Percentiles rank a stretch among this genome's conserved stretches.
These are phyloP conservation scores for Beris chalybata DNA, from an alignment of 2,888 invertebrate genomes.

Conservation along the genomic window DNA sequence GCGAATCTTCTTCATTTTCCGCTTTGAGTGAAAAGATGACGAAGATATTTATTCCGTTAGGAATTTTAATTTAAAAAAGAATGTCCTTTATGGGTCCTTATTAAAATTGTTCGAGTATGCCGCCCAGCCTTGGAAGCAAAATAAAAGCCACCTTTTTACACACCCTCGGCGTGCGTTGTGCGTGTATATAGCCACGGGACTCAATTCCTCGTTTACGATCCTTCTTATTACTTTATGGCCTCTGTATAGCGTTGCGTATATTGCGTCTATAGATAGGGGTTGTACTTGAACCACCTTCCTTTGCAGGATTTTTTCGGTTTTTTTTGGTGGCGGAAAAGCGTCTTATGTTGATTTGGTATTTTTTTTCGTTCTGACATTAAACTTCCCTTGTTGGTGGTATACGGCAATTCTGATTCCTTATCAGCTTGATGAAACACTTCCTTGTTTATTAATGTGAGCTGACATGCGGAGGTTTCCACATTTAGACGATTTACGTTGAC, in stretches of 20 bases:
- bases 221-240: constrained; percentile 31
- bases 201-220: constrained; percentile 24
- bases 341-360: constrained; percentile 28
- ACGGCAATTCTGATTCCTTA: constrained; percentile 9
- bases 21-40: constrained; percentile 7
- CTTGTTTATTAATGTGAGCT: constrained; percentile 30
- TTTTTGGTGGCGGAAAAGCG: constrained; percentile 21
- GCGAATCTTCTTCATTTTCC: background rate
- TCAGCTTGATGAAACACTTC: constrained; percentile 33
- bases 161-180: constrained; percentile 1
- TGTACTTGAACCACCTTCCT: background rate
- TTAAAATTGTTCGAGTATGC: constrained; percentile 29
- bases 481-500: background rate
- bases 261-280: constrained; percentile 1
- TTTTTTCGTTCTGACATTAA: background rate
- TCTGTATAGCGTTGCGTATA: constrained; percentile 1
- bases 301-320: background rate
- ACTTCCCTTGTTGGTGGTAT: background rate
- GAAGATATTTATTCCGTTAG: constrained; percentile 27
- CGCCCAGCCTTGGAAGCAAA: background rate
- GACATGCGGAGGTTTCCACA: constrained; percentile 6
- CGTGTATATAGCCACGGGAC: constrained; percentile 11
- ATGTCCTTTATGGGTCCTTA: constrained; percentile 32
- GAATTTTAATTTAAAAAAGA: constrained; percentile 34
- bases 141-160: background rate